Evolutionary conservation across 64 coral and sea anemone genomes (phyloP).

Genomic region (Dendronephthya gigantea): DNA sequence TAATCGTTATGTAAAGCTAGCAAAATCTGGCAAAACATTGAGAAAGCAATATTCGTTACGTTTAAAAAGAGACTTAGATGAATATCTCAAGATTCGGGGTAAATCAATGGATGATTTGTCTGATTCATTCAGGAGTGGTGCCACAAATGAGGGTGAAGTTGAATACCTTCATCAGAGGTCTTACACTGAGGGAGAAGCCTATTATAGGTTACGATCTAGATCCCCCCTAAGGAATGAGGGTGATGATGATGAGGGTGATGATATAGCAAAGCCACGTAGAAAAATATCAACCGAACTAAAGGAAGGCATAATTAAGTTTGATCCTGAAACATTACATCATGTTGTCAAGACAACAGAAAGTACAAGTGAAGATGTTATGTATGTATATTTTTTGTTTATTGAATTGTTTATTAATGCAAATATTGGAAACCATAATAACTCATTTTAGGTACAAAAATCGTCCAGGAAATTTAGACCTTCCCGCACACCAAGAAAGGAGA

Average conservation of each 20-base stretch:
- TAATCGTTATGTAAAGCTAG: not conserved
- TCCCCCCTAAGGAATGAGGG: not conserved
- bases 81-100: not conserved
- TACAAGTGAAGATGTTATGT: not conserved
- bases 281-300: not conserved
- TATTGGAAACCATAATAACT: not conserved
- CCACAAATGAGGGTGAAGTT: not conserved
- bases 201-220: not conserved
- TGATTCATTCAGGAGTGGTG: no score
- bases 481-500: not conserved
- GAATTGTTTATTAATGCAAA: no score
- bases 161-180: not conserved
- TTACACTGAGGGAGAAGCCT: not conserved
- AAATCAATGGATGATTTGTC: slow-evolving; percentile 10
- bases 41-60: not conserved
- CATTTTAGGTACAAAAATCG: not conserved
- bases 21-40: not conserved
- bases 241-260: not conserved
- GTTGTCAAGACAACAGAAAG: not conserved
- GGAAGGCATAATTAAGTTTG: not conserved
- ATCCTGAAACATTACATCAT: not conserved
- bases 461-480: not conserved
- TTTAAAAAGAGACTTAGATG: not conserved
- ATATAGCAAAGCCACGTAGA: not conserved
- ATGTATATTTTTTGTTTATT: not conserved